phyloP scores from a whole-genome alignment of 2,113 vertebrate genomes.

The Mus spicilegus region DNA sequence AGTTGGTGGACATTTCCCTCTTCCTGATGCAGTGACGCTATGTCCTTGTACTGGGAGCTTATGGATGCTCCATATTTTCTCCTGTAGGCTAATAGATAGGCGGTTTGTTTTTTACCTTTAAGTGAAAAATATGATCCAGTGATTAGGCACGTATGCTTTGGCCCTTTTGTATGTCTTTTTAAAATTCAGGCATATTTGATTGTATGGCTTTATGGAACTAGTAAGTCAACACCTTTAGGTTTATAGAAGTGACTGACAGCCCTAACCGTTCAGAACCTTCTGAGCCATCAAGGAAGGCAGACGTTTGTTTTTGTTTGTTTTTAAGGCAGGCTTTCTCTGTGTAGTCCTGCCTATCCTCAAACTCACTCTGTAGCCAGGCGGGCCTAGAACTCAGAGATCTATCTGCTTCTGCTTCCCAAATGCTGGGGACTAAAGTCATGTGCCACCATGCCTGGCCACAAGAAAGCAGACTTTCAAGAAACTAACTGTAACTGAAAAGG shows the following conservation, averaged over 20 bases:
- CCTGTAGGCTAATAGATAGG: conserved; percentile 67
- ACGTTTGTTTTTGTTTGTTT: neutral
- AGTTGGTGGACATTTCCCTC: conserved; percentile 25
- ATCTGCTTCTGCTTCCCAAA: neutral
- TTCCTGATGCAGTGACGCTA: conserved; percentile 74
- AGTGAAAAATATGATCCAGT: neutral
- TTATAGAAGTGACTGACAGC: neutral
- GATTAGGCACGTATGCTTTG: neutral
- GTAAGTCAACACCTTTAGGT: neutral
- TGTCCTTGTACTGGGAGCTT: conserved; percentile 70
- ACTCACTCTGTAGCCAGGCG: neutral
- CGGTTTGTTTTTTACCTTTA: neutral
- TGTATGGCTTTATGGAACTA: neutral
- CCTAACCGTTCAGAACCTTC: neutral
- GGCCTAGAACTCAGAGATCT: neutral
- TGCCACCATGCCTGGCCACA: neutral
- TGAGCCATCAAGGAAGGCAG: neutral
- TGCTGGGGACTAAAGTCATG: neutral
- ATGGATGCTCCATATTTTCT: conserved; percentile 66
- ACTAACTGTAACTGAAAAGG: conserved; percentile 33
- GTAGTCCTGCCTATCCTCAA: neutral
- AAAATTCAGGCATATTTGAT: neutral
- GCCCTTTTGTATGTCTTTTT: neutral
- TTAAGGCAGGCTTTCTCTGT: neutral
- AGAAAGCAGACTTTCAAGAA: conserved; percentile 30